phyloP scores from a whole-genome alignment of 2,113 vertebrate genomes.

The Platysternon megacephalum region DNA sequence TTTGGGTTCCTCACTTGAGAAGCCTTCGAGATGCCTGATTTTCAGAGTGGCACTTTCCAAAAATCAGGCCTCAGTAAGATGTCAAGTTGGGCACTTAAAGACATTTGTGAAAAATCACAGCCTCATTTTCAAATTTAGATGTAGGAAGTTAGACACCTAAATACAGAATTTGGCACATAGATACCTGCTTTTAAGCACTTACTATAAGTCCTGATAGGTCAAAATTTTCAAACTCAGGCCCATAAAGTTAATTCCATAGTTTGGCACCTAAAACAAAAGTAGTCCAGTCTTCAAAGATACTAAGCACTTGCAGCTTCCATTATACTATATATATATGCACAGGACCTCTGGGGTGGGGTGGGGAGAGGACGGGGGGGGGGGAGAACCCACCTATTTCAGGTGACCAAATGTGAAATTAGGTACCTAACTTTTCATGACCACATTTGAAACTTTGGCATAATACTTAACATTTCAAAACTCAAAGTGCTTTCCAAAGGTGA shows the following conservation, averaged over 20 bases:
- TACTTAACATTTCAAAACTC: neutral
- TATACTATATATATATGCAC: no score
- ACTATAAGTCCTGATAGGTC: neutral
- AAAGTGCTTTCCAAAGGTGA: neutral
- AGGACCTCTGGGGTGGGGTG: no score
- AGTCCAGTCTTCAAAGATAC: neutral
- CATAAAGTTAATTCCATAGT: neutral
- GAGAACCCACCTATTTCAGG: neutral
- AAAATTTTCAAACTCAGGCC: neutral
- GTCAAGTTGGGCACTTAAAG: neutral
- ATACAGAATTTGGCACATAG: neutral
- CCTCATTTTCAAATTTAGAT: neutral
- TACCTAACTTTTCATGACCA: neutral
- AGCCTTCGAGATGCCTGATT: neutral
- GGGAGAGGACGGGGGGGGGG: no score
- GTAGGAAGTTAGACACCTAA: neutral
- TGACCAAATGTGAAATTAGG: neutral
- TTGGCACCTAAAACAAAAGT: neutral
- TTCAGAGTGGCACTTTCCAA: constrained; percentile 25
- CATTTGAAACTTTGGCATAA: neutral
- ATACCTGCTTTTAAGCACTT: neutral
- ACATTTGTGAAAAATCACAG: neutral
- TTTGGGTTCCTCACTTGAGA: constrained; percentile 9
- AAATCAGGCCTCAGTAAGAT: neutral
- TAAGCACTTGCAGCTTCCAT: neutral